phyloP scores from a whole-genome alignment of 2,113 vertebrate genomes.

The Calyptommatus sinebrachiatus region DNA sequence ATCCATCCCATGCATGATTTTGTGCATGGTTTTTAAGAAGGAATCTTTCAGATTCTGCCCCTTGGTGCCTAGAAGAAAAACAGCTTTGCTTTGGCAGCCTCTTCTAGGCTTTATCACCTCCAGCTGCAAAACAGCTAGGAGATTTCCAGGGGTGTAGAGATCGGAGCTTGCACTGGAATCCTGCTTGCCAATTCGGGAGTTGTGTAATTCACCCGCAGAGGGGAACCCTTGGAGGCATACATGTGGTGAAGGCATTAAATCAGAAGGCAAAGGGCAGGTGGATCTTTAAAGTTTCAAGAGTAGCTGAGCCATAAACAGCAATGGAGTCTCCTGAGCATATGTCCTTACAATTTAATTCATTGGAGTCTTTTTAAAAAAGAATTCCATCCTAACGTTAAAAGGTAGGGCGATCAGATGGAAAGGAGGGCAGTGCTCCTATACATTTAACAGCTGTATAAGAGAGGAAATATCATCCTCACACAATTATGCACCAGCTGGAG shows the following conservation, averaged over 20 bases:
- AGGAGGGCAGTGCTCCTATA: too few species aligned
- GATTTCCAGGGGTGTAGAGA: not conserved
- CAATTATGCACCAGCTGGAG: too few species aligned
- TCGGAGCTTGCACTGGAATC: not conserved
- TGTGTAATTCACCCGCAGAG: not conserved
- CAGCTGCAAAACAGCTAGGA: conserved; percentile 1
- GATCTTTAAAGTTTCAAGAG: not conserved
- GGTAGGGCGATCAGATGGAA: too few species aligned
- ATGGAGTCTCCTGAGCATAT: not conserved
- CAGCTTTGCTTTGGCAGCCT: not conserved
- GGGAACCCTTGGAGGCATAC: not conserved
- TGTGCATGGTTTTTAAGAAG: not conserved
- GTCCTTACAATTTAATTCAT: not conserved
- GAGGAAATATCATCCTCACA: too few species aligned
- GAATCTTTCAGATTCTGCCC: not conserved
- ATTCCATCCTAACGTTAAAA: not conserved
- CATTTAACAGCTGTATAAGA: too few species aligned
- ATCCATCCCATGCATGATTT: too few species aligned
- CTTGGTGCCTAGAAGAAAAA: not conserved
- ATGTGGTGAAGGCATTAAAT: not conserved
- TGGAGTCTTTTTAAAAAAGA: not conserved
- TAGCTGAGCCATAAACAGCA: not conserved
- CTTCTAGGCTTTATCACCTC: not conserved
- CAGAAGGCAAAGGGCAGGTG: not conserved
- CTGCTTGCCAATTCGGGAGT: not conserved